phyloP scores from a whole-genome alignment of 2,113 vertebrate species.

The Psittacula cyanocephala region DNA sequence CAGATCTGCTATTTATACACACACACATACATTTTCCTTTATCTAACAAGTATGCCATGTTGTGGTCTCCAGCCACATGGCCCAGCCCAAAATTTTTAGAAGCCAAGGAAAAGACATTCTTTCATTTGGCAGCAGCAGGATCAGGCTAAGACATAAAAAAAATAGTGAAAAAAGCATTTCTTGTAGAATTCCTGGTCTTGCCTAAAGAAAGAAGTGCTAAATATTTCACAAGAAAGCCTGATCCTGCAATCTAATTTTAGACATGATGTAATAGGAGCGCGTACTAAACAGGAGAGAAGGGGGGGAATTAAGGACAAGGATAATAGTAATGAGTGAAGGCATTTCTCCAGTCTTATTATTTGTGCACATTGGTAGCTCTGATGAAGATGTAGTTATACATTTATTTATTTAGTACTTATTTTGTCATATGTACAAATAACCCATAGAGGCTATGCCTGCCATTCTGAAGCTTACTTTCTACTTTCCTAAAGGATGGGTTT shows the following conservation, averaged over 20 bases:
- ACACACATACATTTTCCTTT: not conserved
- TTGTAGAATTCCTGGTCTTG: not conserved
- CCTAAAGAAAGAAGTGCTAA: slow-evolving; percentile 24
- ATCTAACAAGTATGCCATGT: slow-evolving; percentile 14
- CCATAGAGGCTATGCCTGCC: not conserved
- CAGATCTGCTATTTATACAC: not conserved
- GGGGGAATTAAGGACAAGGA: slow-evolving; percentile 42
- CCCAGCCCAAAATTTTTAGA: not conserved
- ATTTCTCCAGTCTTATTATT: not conserved
- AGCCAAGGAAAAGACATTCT: slow-evolving; percentile 17
- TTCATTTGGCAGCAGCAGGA: not conserved
- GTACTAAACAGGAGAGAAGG: slow-evolving; percentile 4
- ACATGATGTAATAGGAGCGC: slow-evolving; percentile 28
- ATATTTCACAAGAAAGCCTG: slow-evolving; percentile 46
- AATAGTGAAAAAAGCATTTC: not conserved
- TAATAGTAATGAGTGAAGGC: not conserved
- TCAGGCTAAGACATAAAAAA: not conserved
- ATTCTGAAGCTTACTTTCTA: not conserved
- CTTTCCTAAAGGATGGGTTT: not conserved
- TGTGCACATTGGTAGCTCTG: not conserved
- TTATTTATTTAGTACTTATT: not conserved
- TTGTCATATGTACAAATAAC: not conserved
- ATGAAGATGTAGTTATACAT: not conserved
- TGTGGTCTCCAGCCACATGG: not conserved
- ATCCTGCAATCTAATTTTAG: slow-evolving; percentile 50